Conservation (phyloP, 2,113 vertebrate genomes). For the Elanoides forficatus region DNA sequence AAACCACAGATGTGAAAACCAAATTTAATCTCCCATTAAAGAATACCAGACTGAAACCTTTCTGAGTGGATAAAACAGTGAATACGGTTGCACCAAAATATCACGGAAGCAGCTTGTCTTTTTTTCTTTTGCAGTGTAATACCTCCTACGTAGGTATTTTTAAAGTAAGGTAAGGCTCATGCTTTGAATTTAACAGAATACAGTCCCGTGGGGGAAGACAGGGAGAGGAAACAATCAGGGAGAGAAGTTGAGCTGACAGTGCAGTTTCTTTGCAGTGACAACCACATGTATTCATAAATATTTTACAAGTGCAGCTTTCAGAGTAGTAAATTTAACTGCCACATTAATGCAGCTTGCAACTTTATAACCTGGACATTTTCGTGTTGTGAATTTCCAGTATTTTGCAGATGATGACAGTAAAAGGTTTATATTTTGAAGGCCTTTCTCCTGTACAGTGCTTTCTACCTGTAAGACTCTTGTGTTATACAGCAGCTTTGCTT, state of each 20-base stretch:
- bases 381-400: slow-evolving; percentile 59
- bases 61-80: neutral
- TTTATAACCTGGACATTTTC: slow-evolving; percentile 69
- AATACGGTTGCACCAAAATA: neutral
- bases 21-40: neutral
- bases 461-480: slow-evolving; percentile 12
- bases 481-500: slow-evolving; percentile 48
- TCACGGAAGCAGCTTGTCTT: neutral
- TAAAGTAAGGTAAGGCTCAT: slow-evolving; percentile 18
- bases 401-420: slow-evolving; percentile 55
- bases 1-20: neutral
- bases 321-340: slow-evolving; percentile 73
- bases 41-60: neutral
- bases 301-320: slow-evolving; percentile 75
- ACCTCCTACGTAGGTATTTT: slow-evolving; percentile 10
- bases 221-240: slow-evolving; percentile 3
- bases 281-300: slow-evolving; percentile 76
- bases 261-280: slow-evolving; percentile 68
- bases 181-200: slow-evolving; percentile 47
- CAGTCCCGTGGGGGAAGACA: slow-evolving; percentile 9
- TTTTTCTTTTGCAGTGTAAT: neutral
- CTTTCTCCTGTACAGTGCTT: slow-evolving; percentile 47
- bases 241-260: slow-evolving; percentile 62
- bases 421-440: slow-evolving; percentile 64
- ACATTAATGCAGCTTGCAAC: slow-evolving; percentile 67